Conservation (phyloP, 2,113 vertebrate species). For the Taurulus bubalis region DNA sequence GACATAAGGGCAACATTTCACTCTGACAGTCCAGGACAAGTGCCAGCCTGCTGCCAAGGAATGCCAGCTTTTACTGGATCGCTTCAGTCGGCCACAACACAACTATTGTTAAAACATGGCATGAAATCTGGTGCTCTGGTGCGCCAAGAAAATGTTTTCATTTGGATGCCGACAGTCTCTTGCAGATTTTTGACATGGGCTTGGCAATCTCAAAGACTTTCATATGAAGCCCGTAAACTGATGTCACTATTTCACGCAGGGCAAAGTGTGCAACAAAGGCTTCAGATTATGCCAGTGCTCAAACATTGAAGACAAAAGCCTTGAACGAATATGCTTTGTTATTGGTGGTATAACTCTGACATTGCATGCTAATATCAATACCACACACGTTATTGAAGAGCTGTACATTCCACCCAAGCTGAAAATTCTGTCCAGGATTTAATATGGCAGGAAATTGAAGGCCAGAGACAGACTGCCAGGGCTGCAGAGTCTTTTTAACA, state of each 20-base stretch:
- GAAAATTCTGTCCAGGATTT: slow-evolving; percentile 60
- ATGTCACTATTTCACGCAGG: slow-evolving; percentile 23
- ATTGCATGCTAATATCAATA: slow-evolving; percentile 22
- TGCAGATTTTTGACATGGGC: slow-evolving; percentile 38
- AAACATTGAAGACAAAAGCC: slow-evolving; percentile 18
- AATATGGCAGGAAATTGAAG: slow-evolving; percentile 68
- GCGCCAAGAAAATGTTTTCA: slow-evolving; percentile 65
- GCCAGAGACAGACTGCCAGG: slow-evolving; percentile 50
- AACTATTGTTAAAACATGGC: slow-evolving; percentile 65
- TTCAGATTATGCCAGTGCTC: slow-evolving; percentile 24
- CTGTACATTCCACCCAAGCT: slow-evolving; percentile 49
- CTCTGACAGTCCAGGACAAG: slow-evolving; percentile 65
- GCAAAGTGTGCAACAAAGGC: slow-evolving; percentile 8
- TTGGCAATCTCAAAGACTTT: slow-evolving; percentile 24
- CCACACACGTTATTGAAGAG: slow-evolving; percentile 31
- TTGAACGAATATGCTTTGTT: background rate
- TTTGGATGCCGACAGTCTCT: slow-evolving; percentile 48
- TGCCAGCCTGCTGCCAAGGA: slow-evolving; percentile 51
- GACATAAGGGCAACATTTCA: slow-evolving; percentile 73
- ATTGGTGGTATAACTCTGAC: slow-evolving; percentile 25
- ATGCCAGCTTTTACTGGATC: slow-evolving; percentile 59
- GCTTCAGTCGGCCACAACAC: slow-evolving; percentile 47
- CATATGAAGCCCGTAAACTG: slow-evolving; percentile 22
- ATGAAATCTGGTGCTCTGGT: slow-evolving; percentile 44
- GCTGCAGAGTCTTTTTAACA: slow-evolving; percentile 55